phyloP scores from a whole-genome alignment of 2,113 vertebrate species.

The Pristiophorus japonicus region DNA sequence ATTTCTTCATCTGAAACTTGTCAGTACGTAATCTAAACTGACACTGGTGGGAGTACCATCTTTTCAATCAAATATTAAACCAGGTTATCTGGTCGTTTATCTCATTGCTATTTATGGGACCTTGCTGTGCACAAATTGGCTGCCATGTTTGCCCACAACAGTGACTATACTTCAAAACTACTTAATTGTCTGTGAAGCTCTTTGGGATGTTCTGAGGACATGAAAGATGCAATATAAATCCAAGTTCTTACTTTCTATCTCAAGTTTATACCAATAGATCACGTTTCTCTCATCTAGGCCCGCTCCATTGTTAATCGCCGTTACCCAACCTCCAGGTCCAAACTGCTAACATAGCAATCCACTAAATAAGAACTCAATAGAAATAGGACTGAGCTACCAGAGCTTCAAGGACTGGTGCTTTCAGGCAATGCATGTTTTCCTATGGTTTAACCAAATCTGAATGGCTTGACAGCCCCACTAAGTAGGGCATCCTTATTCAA shows the following conservation, averaged over 20 bases:
- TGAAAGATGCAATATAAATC: background rate
- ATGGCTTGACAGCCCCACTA: background rate
- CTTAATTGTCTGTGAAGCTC: too few species aligned
- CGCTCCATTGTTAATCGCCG: background rate
- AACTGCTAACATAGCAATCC: background rate
- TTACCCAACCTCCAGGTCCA: background rate
- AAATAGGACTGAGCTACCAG: background rate
- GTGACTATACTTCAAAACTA: background rate
- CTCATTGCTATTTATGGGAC: background rate
- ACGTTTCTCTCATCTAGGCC: background rate
- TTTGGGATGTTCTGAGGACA: background rate
- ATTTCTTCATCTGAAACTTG: background rate
- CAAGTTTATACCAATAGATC: background rate
- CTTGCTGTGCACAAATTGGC: background rate
- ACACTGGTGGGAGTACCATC: background rate
- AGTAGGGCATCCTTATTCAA: background rate
- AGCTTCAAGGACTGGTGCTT: background rate
- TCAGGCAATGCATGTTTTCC: background rate
- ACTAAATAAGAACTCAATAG: background rate
- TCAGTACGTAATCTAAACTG: background rate
- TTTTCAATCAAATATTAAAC: background rate
- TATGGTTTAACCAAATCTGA: background rate
- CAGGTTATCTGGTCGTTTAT: background rate
- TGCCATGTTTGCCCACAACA: background rate
- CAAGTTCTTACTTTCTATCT: background rate